phyloP scores from a whole-genome alignment of 92 coral and sea anemone species.

The Epizoanthus ramosus region DNA sequence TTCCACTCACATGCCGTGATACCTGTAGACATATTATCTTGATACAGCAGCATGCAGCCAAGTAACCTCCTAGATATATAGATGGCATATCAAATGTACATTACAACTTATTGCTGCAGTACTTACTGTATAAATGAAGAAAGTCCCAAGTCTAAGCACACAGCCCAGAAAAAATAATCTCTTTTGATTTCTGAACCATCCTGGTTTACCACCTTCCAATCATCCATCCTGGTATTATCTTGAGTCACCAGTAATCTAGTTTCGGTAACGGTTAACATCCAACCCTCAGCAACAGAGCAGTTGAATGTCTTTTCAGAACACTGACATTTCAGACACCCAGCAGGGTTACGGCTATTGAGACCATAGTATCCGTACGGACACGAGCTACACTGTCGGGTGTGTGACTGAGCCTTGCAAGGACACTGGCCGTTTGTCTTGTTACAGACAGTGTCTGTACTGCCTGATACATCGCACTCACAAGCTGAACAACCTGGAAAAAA shows the following conservation, averaged over 20 bases:
- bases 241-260: conserved; percentile 24
- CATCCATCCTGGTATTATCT: conserved; percentile 51
- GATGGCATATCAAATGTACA: too few species aligned
- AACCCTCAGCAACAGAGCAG: conserved; percentile 68
- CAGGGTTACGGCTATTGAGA: conserved; percentile 67
- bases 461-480: conserved; percentile 76
- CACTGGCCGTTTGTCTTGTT: conserved; percentile 85
- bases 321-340: conserved; percentile 89
- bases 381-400: conserved; percentile 64
- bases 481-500: conserved; percentile 72
- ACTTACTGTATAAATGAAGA: not conserved
- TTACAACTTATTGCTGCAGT: not conserved
- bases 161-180: conserved; percentile 2
- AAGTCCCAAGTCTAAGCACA: not conserved
- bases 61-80: too few species aligned
- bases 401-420: conserved; percentile 63
- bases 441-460: conserved; percentile 73
- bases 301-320: conserved; percentile 81
- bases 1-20: too few species aligned
- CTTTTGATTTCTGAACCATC: conserved; percentile 5
- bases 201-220: conserved; percentile 59
- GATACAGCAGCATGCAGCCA: too few species aligned
- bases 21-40: too few species aligned
- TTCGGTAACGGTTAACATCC: conserved; percentile 37
- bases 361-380: conserved; percentile 86